Base-by-base conservation (phyloP, 2,888 invertebrate genomes). In the Orchesellides sinensis region DNA sequence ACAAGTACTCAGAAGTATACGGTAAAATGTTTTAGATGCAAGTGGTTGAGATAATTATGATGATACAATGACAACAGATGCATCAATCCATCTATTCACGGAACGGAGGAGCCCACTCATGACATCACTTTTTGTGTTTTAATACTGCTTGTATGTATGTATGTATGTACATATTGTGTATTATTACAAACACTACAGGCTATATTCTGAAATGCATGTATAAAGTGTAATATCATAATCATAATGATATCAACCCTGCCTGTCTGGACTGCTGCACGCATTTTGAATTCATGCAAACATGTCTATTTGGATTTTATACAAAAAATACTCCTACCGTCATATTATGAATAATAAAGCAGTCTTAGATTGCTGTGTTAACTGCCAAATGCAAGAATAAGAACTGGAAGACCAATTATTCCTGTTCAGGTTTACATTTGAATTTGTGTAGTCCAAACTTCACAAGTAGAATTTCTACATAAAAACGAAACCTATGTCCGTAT, bases 1-100 rank as follows among this genome's bases (percentile, higher is more conserved):
- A 63, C 45, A 56, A 17, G 65, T 63, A 61, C 35, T 29, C 52
- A 45, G 29, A 47, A 6, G 27, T 29, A 10, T n/a, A n/a, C 59
- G 49, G 19, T 61, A 61, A 49, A 61, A 65, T 8, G 52, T 47
- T 52, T 63, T 21, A 49, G 52, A 79, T 79, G 78, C 35, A 35
- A 47, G 56, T 56, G 12, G 54, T 54, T 54, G 35, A 61, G 61
- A 61, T 78, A 61, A 78, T 68, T 61, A 78, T 70, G 65, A 79
- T 79, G 79, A 79, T 79, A 66, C 45, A 80, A 80, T 80, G 80
- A 80, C 80, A 80, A 80, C 80, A 80, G 80, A 80, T 80, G 80
- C 80, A 80, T 80, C 80, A 80, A 80, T 80, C 79, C 66, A 79
- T 47, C 73, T 61, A 61, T 65, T 59, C n/a, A 40, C 1, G 12